Base-by-base conservation (phyloP, 2,888 invertebrate genomes). In the Pseudococcus viburni region DNA sequence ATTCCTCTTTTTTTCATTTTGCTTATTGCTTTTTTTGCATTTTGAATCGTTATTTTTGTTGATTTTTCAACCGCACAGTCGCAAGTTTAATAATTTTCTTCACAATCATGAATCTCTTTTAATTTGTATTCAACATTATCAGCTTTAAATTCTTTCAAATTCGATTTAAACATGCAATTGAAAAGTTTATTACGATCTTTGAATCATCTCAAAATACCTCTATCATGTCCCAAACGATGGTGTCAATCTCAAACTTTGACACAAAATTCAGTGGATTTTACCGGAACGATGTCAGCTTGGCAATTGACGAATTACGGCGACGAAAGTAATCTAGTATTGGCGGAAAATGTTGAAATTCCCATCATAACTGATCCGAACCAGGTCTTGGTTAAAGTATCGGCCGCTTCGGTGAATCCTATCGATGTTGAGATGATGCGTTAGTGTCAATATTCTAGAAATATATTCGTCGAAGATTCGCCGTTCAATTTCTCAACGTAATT, bases 371-470 rank as follows among this genome's bases (percentile, higher is more conserved):
- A 93, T 89, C 96, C 97, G 0, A 93, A 93, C 90, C 95, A 98
- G 90, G 93, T 98, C 89, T 92, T 99, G 5, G 94, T 99, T 88
- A 94, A 95, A 92, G 95, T 99, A 51, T 93, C 94, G 90, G 95
- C 97, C 51, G 93, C 97, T n/a, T 96, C 97, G 88, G 93, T 99
- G 19, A 99, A 99, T 93, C 98, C 98, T 0, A 95, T 99, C 89
- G 99, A 99, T 92, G 92, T 95, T 33, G 89, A 84, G 22, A 89
- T 89, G 89, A 89, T 77, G 68, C 73, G 89, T 89, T 68, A 83
- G 89, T 33, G 3, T 89, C 11, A 39, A 17, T 48, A 84, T 51
- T 84, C 9, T 11, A 48, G 11, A 46, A 33, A 86, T 86, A 11
- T 39, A 19, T 68, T 68, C 8, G 42, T 9, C 42, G 42, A 42